Evolutionary conservation across 2,113 vertebrate species (phyloP).

Genomic region (Corythoichthys intestinalis): DNA sequence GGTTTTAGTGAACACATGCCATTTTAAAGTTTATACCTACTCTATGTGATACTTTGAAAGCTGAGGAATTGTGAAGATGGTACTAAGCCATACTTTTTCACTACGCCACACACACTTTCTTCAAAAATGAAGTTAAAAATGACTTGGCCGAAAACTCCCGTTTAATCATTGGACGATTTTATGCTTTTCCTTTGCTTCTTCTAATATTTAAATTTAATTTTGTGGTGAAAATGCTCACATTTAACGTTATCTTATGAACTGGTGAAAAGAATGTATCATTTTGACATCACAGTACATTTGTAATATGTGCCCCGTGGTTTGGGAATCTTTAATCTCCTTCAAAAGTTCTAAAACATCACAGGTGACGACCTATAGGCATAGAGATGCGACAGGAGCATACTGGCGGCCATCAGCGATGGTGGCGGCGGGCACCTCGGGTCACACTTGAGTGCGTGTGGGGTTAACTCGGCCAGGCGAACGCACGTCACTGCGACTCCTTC

Average conservation of each 20-base stretch:
- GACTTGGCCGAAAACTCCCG: too few species aligned
- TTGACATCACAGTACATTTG: background rate
- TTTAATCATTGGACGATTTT: too few species aligned
- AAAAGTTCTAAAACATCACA: background rate
- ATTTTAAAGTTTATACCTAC: too few species aligned
- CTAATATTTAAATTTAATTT: background rate
- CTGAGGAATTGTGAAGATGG: too few species aligned
- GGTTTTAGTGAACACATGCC: too few species aligned
- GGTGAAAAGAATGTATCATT: background rate
- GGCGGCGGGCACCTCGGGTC: background rate
- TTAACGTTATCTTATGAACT: background rate
- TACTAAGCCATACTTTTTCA: too few species aligned
- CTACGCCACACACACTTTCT: too few species aligned
- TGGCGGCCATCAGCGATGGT: background rate
- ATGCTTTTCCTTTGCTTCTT: background rate
- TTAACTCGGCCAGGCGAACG: slow-evolving; percentile 16
- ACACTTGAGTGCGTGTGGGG: background rate
- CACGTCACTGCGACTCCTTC: slow-evolving; percentile 45
- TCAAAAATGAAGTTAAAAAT: too few species aligned
- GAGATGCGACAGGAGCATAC: background rate
- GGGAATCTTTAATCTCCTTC: background rate
- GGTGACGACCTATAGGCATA: background rate
- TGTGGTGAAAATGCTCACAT: background rate
- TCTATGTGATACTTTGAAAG: too few species aligned
- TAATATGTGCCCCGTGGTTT: background rate